Evolutionary conservation across 1,140 invertebrate species (phyloP), one percentile per base, ranked within the genome.

Genomic region (Drusus annulatus): DNA sequence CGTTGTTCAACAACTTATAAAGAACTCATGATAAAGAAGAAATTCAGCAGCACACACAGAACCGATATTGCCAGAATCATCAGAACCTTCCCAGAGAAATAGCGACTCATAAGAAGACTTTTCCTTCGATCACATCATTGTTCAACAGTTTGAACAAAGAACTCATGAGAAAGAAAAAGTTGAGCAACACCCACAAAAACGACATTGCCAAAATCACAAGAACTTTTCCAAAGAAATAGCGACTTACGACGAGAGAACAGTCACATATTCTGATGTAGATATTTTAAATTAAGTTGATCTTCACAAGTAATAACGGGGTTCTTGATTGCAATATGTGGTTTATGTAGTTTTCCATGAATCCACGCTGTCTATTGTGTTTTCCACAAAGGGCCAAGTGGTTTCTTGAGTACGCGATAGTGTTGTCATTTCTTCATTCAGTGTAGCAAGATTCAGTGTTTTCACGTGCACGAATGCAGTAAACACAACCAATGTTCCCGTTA

Each of bases 201-300:
- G 45, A 74, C 7, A 74, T 23, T 21, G 51, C 17, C 7, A 74
- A 17, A 52, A 74, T 74, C 36, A 15, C 23, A 4, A 74, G 71
- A 23, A 74, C 36, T 28, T 23, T 74, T 21, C 7, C 21, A 52
- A 51, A 17, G 52, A 74, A 74, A 17, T 50, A 74, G n/a, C 52
- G 31, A 54, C 52, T 74, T 3, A 74, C 25, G n/a, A 51, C n/a
- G 52, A 52, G 19, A 54, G 45, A 50, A 15, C 16, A 54, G 6
- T 74, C 71, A 74, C 45, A 74, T 23, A 74, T 17, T 16, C 25
- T 56, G 21, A 50, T 21, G 50, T 74, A 74, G 17, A 19, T 19
- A 15, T 54, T 74, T 51, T 51, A 74, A 52, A 74, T 74, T 21
- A 74, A 17, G 4, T 13, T 21, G 5, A 74, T 74, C 21, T 74